Evolutionary conservation across 2,113 vertebrate genomes (phyloP), one percentile per base, ranked within the genome.

Genomic region (Cynopterus brachyotis): DNA sequence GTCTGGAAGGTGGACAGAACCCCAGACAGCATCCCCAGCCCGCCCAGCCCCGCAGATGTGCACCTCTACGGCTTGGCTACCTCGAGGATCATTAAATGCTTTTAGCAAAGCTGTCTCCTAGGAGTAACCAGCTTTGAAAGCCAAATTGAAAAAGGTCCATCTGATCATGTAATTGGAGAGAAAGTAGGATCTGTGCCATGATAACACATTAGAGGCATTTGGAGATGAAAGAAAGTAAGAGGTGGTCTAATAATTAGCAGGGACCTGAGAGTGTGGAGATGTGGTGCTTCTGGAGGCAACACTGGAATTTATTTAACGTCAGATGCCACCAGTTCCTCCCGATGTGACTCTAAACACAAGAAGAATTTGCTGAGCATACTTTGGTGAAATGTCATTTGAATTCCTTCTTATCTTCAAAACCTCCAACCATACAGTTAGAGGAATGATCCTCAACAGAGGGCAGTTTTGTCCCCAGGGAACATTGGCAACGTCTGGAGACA

Each of bases 61-160:
- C 93, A 96, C 91, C 97, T 97, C 94, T 15, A 87, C 19, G 81
- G n/a, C 83, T 96, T 98, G 98, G 93, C 97, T 97, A 95, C 95
- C 97, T 96, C 50, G 0, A 93, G 69, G 83, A 97, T 96, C 97
- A 97, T 98, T 98, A 97, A 97, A 97, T 97, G 98, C 96, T 97
- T 97, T 98, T 97, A 98, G 97, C 95, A 97, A 97, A 97, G 95
- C 97, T 98, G 98, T 98, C 97, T 98, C 98, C 70, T 76, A 97
- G 98, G 98, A 98, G 96, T 93, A 97, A 97, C 85, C 70, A 35
- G 95, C 96, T 97, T 96, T 96, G 96, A 96, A 97, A 96, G 97
- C 96, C 98, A 98, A 98, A 98, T 92, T 98, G 98, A 97, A 97
- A 97, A 98, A 93, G 95, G 98, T 97, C 98, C 97, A 97, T 97